These are phyloP conservation scores for Zaprionus tsacasi DNA, from an alignment of 1,140 invertebrate genomes.

Conservation along the genomic window DNA sequence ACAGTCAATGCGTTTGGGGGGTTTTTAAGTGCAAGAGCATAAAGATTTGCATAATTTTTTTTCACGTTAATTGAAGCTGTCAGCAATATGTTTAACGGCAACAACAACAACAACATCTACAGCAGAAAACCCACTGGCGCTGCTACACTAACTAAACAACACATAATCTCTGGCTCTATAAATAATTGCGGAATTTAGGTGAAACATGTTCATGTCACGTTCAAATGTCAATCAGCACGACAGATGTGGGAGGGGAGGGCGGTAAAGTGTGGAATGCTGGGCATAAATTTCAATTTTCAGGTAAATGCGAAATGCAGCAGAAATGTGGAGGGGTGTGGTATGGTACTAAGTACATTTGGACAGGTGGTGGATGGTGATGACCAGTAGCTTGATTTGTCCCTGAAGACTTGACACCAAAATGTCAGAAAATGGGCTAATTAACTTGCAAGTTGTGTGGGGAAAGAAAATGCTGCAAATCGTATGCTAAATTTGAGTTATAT, in stretches of 20 bases:
- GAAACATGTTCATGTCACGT: conserved; percentile 80
- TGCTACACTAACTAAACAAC: conserved; percentile 37
- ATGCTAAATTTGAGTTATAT: background rate
- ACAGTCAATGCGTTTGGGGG: conserved; percentile 8
- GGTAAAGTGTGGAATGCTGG: background rate
- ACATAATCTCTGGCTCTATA: conserved; percentile 62
- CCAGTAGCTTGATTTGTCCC: conserved; percentile 36
- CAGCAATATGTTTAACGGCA: conserved; percentile 58
- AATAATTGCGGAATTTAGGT: conserved; percentile 80
- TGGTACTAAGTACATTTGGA: conserved; percentile 22
- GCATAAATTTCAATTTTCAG: conserved; percentile 54
- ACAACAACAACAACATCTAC: conserved; percentile 1
- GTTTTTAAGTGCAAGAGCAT: conserved; percentile 34
- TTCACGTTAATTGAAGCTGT: conserved; percentile 73
- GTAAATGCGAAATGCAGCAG: conserved; percentile 14
- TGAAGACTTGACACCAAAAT: conserved; percentile 69
- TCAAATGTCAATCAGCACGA: conserved; percentile 72
- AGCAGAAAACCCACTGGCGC: conserved; percentile 17
- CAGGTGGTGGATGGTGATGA: conserved; percentile 25
- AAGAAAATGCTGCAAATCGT: background rate
- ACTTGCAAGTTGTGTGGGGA: conserved; percentile 24
- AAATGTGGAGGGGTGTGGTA: background rate
- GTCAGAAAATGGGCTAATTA: conserved; percentile 58
- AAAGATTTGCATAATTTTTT: conserved; percentile 48
- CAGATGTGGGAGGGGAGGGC: background rate